Evolutionary conservation across 2,113 vertebrate genomes (phyloP), one percentile per base, ranked within the genome.

Genomic region (Lophotis ruficrista): DNA sequence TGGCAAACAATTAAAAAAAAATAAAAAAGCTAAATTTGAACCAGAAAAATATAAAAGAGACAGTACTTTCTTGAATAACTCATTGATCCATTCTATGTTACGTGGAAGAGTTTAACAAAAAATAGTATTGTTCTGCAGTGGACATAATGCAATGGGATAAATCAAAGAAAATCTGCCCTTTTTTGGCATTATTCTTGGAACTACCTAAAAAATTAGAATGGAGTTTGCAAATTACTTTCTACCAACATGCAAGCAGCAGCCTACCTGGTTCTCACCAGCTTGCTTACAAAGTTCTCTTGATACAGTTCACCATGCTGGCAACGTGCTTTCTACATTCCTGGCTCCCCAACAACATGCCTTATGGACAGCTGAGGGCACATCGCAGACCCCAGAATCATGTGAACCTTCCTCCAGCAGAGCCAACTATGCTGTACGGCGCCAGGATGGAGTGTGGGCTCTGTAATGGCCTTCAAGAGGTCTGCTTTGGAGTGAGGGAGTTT

Each of bases 391-490:
- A 18, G 13, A 33, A 66, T 25, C 33, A 66, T 0, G 6, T 14
- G 17, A 60, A 22, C 23, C 54, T 50, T 43, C 27, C 18, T 85
- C 35, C 35, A 43, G 62, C 30, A 90, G 62, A 89, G 53, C 23
- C 15, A 57, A 3, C 45, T 30, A 31, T 0, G 0, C 33, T 62
- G 17, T 10, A 19, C 8, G 50, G 77, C 10, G 24, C 38, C 41
- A 79, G 21, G 35, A 62, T 13, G 4, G n/a, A 91, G 73, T 43
- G 7, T 45, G 41, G 50, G 12, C 54, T 61, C 88, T 41, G 65
- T 62, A 73, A 62, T 1, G 0, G 17, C 33, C 41, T 82, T 66
- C 35, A 35, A 66, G 38, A 82, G 48, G 41, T 37, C 43, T 56
- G 22, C 41, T 82, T 75, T 61, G n/a, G 77, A 47, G 41, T 25